phyloP scores from a whole-genome alignment of 2,888 invertebrate species.

The Stomorhina lunata region DNA sequence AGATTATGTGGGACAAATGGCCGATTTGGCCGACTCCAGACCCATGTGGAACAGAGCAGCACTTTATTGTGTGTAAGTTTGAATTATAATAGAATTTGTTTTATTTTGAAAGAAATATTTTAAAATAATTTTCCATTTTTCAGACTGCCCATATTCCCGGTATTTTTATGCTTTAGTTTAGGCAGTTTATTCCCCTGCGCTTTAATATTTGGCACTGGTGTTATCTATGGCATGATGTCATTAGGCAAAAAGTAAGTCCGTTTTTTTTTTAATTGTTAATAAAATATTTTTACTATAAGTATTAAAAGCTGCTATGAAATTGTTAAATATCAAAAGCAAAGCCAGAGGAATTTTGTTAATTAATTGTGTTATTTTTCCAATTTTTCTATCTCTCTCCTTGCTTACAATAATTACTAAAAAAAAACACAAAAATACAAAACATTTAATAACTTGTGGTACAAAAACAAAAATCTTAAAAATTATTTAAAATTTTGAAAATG shows the following conservation, averaged over 20 bases:
- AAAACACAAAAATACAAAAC: conserved; percentile 41
- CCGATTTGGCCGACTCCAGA: conserved; percentile 89
- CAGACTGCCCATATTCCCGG: conserved; percentile 90
- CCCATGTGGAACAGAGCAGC: conserved; percentile 95
- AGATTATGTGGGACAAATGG: conserved; percentile 93
- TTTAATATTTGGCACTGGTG: conserved; percentile 92
- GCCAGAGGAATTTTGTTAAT: conserved; percentile 59
- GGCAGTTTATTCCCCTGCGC: conserved; percentile 93
- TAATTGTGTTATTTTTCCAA: conserved; percentile 71
- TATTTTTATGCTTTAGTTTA: conserved; percentile 88
- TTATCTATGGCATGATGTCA: conserved; percentile 96
- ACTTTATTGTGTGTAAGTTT: conserved; percentile 92
- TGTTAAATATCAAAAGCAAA: conserved; percentile 10
- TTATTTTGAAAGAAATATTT: neutral
- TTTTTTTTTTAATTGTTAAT: neutral
- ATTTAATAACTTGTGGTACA: conserved; percentile 66
- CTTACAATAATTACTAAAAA: conserved; percentile 46
- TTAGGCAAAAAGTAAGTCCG: conserved; percentile 94
- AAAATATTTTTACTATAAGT: neutral
- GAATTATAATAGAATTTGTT: neutral
- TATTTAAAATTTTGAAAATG: conserved; percentile 4
- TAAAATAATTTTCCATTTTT: conserved; percentile 18
- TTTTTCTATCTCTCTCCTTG: conserved; percentile 65
- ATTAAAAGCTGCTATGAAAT: conserved; percentile 21
- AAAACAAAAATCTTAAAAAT: conserved; percentile 14